Evolutionary conservation across 1,140 invertebrate genomes (phyloP), one percentile per base, ranked within the genome.

Genomic region (Drosophila nannoptera): DNA sequence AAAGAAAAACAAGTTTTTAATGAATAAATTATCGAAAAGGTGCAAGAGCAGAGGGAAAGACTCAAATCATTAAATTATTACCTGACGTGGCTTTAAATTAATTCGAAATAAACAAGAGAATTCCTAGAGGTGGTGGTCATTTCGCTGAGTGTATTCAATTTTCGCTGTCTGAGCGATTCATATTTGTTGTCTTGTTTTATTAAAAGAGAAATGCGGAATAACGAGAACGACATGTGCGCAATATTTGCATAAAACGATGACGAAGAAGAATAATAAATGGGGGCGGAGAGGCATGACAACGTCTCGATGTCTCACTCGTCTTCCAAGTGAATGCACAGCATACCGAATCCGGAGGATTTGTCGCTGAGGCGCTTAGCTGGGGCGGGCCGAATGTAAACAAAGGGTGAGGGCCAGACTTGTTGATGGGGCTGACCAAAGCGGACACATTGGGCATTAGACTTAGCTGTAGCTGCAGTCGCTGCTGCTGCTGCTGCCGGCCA

Each of bases 401-500:
- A 33, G 29, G 4, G 56, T 33, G 7, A 40, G 16, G 36, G 35
- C 36, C 35, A 72, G 73, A 84, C 76, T 83, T 83, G 80, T 83
- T 82, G 78, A 82, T 75, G 71, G 70, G 80, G 75, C 73, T 78
- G 80, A 84, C 80, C 78, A 73, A 78, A 40, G 54, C 33, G 54
- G 16, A 31, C 59, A n/a, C 54, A 50, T 32, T 32, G 3, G 38
- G 52, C n/a, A n/a, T 36, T n/a, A n/a, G n/a, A n/a, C n/a, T n/a
- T 63, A 11, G 49, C 32, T 63, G 49, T 40, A 22, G 65, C 61
- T 22, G 29, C 22, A 32, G 22, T 35, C 11, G 32, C 43, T 31
- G 48, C 12, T 9, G 48, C 31, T 43, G 29, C 9, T n/a, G 12
- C 14, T 9, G 5, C 4, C 5, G 49, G 7, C 68, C 33, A 73